phyloP scores from a whole-genome alignment of 2,888 invertebrate species.

The Protophormia terraenovae region DNA sequence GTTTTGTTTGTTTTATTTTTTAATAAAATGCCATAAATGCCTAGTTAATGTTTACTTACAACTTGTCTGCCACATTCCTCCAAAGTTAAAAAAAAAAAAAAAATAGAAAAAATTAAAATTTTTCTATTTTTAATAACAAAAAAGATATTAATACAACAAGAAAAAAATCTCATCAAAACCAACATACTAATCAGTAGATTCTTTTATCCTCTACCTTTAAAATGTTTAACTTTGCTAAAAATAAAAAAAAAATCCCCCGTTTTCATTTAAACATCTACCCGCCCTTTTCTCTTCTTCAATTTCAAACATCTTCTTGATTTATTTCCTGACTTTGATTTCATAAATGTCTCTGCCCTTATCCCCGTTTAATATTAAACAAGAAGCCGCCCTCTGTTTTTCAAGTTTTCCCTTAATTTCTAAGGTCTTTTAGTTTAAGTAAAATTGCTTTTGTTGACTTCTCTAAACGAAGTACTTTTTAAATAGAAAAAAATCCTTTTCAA shows the following conservation, averaged over 20 bases:
- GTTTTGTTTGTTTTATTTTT: neutral
- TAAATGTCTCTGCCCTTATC: neutral
- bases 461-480: neutral
- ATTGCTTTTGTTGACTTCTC: conserved; percentile 15
- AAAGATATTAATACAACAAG: neutral
- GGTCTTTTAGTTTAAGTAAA: conserved; percentile 10
- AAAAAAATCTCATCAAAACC: neutral
- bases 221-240: neutral
- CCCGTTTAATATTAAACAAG: neutral
- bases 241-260: neutral
- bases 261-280: neutral
- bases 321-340: conserved; percentile 33
- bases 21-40: neutral
- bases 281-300: neutral
- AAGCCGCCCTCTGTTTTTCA: neutral
- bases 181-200: conserved; percentile 1
- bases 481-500: conserved; percentile 9
- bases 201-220: conserved; percentile 4
- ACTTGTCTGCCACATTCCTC: neutral
- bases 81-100: neutral
- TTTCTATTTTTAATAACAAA: neutral
- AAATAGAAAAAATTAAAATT: neutral
- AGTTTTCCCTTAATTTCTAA: neutral
- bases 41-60: conserved; percentile 39
- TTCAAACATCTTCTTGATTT: conserved; percentile 20